phyloP scores from a whole-genome alignment of 2,113 vertebrate genomes.

The Pelodiscus sinensis region DNA sequence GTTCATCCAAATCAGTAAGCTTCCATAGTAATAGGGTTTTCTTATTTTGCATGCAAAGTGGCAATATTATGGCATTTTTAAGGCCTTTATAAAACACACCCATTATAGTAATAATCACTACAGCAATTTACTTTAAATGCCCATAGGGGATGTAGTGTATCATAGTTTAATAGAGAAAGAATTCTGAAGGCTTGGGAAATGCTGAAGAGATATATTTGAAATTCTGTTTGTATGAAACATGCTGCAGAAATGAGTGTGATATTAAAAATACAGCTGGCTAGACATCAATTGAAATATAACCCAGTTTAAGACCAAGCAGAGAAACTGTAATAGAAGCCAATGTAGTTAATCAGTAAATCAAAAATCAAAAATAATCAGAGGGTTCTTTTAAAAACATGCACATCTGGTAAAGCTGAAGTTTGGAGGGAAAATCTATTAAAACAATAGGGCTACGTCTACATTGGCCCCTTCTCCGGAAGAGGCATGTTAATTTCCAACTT shows the following conservation, averaged over 20 bases:
- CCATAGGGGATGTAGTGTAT: background rate
- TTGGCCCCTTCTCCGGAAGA: no score
- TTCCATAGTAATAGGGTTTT: background rate
- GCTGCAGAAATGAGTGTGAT: background rate
- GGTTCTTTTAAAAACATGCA: background rate
- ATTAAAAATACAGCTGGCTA: background rate
- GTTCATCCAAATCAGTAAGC: background rate
- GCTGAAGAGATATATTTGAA: background rate
- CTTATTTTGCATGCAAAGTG: fast-evolving
- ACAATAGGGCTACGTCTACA: no score
- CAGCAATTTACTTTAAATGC: background rate
- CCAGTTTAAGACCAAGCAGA: background rate
- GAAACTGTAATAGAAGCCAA: background rate
- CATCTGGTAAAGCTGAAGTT: background rate
- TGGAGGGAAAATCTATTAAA: background rate
- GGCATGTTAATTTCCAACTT: no score
- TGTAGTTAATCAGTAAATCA: constrained; percentile 2
- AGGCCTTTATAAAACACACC: background rate
- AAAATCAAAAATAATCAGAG: constrained; percentile 8
- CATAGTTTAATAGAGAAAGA: background rate
- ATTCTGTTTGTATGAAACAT: background rate
- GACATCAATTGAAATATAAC: constrained; percentile 17
- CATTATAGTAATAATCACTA: background rate
- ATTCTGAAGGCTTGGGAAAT: background rate
- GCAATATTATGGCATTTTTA: background rate